A percentile compares a stretch with the other conserved stretches of the same genome.
phyloP scores from a whole-genome alignment of 2,888 invertebrate species.

The Amblyjoppa proteus region DNA sequence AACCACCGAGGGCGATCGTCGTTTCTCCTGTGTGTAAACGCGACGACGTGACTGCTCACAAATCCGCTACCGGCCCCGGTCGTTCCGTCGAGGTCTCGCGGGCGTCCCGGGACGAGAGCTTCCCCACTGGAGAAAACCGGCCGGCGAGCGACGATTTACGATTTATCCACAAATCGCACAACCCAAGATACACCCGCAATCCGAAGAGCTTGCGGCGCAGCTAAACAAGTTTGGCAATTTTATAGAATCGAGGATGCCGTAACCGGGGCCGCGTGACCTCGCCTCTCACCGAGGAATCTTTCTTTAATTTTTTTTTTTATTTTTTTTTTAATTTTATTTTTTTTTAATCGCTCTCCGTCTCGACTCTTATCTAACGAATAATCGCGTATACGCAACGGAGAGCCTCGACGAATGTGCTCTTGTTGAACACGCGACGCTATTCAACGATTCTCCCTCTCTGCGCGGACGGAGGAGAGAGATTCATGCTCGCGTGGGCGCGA shows the following conservation, averaged over 20 bases:
- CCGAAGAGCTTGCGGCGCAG: neutral
- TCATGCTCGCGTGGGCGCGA: constrained; percentile 71
- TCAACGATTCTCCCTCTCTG: constrained; percentile 72
- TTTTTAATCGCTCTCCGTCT: neutral
- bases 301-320: too few relatives aligned
- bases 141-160: constrained; percentile 1
- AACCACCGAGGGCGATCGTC: constrained; percentile 19
- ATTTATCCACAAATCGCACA: neutral
- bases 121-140: neutral
- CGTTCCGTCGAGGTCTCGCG: neutral
- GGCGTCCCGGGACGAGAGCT: neutral
- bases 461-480: constrained; percentile 54
- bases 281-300: neutral
- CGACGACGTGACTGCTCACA: constrained; percentile 43
- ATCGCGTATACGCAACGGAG: constrained; percentile 15
- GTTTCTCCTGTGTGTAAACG: constrained; percentile 36
- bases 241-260: neutral
- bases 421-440: constrained; percentile 75
- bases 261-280: constrained; percentile 1
- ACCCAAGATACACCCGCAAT: neutral
- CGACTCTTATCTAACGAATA: constrained; percentile 17
- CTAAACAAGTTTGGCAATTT: constrained; percentile 3
- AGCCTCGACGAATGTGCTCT: constrained; percentile 65
- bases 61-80: neutral
- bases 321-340: too few relatives aligned